Base-by-base conservation (phyloP, 2,888 invertebrate species). In the Spatulosminthurus flaviceps region DNA sequence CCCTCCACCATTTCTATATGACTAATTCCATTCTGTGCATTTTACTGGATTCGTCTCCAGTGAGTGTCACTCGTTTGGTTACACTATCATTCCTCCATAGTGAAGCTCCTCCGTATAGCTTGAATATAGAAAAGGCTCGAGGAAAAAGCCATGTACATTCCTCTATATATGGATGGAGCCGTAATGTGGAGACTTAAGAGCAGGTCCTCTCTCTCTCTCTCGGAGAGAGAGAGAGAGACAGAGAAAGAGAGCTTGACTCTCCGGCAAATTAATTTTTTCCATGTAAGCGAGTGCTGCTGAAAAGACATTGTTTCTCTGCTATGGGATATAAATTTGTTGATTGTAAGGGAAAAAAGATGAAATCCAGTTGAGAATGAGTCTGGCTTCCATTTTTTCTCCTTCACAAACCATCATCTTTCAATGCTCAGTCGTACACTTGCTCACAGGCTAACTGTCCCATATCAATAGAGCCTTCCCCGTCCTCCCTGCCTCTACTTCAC, bases 251-350 rank as follows among this genome's bases (percentile, higher is more conserved):
- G 64, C 2, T 24, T 64, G 16, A 24, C 28, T 70, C 70, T 76
- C 67, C 43, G 66, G 72, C 78, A 78, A 78, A 78, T 78, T 78
- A 78, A 78, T 78, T 78, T 78, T 78, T 78, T 78, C 64, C 34
- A 72, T 79, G 79, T 80, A 73, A 74, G 21, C 71, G 9, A 64
- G 19, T 26, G 5, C 16, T 24, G 61, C 21, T 73, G 28, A 61
- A 74, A 74, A 22, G 74, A 74, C 74, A 74, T 74, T 74, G 74
- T 74, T 74, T 74, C 76, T 74, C 34, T 34, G 74, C 74, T 77
- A 83, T 82, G 84, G 83, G 82, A 81, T 82, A 84, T 84, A 84
- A 84, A 84, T 84, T 82, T 83, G 81, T 82, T 83, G 83, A 84
- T 84, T 84, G 82, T 80, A 26, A 70, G 70, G 74, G 74, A 74